A percentile compares a stretch with the other conserved stretches of the same genome.
Conservation (phyloP, 2,888 invertebrate genomes). For the Gymnoscelis rufifasciata region DNA sequence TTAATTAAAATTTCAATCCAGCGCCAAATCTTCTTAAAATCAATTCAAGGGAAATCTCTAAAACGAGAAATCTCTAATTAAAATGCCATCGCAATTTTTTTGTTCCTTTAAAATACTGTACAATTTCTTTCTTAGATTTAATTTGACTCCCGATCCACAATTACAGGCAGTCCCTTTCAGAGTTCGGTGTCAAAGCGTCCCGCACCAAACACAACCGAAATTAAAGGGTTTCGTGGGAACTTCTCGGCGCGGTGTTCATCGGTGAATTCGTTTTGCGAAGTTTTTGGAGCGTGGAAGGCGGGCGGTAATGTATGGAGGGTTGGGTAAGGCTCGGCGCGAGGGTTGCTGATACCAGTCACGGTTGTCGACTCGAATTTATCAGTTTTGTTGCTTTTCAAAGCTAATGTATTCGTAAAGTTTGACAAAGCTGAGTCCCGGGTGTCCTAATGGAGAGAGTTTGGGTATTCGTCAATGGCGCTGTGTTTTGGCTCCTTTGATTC, state of each 20-base stretch:
- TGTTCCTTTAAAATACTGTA: constrained; percentile 8
- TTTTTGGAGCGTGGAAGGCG: background rate
- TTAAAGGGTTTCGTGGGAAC: constrained; percentile 20
- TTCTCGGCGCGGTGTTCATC: constrained; percentile 12
- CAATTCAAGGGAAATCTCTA: too few relatives aligned
- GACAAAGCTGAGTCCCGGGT: constrained; percentile 57
- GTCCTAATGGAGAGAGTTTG: constrained; percentile 61
- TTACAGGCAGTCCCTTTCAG: constrained; percentile 55
- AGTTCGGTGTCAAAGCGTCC: constrained; percentile 57
- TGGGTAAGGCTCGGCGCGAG: constrained; percentile 10
- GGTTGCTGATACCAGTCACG: constrained; percentile 25
- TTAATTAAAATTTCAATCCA: too few relatives aligned
- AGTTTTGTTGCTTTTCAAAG: constrained; percentile 57
- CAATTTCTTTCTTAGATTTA: constrained; percentile 49
- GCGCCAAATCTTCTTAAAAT: too few relatives aligned
- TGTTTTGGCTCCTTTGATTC: constrained; percentile 14
- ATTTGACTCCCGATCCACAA: constrained; percentile 59
- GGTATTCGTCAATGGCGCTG: constrained; percentile 54
- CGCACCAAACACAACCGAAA: constrained; percentile 9
- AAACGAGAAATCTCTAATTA: background rate
- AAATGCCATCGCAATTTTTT: background rate
- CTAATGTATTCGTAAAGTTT: constrained; percentile 72
- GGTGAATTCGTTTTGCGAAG: constrained; percentile 10
- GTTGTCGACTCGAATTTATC: constrained; percentile 62
- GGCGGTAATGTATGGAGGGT: constrained; percentile 29